Percentiles rank a stretch among this genome's conserved stretches.
phyloP scores from a whole-genome alignment of 2,113 vertebrate species.

The Muntiacus muntjak region DNA sequence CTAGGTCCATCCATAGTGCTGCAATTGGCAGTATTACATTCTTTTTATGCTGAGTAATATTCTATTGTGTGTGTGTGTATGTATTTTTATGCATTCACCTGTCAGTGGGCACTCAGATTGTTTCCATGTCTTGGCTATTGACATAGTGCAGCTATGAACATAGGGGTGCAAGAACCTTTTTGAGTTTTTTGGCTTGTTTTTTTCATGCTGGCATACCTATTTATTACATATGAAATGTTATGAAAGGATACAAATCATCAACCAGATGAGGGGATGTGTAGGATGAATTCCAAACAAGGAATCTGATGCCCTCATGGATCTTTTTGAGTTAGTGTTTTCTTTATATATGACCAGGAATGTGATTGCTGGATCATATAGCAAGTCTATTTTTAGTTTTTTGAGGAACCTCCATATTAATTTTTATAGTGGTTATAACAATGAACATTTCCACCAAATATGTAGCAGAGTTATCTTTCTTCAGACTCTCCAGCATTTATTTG shows the following conservation, averaged over 20 bases:
- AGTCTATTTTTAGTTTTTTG: background rate
- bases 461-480: background rate
- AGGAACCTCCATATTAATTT: background rate
- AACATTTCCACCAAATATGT: background rate
- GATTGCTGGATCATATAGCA: background rate
- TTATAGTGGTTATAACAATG: background rate
- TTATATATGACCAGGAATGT: background rate
- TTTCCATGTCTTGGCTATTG: background rate
- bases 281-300: background rate
- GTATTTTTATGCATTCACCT: background rate
- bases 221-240: background rate
- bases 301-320: background rate
- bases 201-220: background rate
- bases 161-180: background rate
- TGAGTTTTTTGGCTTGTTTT: background rate
- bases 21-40: background rate
- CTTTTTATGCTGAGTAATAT: background rate
- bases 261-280: background rate
- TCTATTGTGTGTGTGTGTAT: rapidly evolving
- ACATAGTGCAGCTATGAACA: background rate
- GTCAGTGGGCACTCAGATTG: background rate
- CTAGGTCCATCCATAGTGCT: background rate
- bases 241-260: background rate
- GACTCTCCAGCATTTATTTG: background rate
- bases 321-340: background rate